phyloP scores from a whole-genome alignment of 1,140 invertebrate genomes.

The Bradysia coprophila region DNA sequence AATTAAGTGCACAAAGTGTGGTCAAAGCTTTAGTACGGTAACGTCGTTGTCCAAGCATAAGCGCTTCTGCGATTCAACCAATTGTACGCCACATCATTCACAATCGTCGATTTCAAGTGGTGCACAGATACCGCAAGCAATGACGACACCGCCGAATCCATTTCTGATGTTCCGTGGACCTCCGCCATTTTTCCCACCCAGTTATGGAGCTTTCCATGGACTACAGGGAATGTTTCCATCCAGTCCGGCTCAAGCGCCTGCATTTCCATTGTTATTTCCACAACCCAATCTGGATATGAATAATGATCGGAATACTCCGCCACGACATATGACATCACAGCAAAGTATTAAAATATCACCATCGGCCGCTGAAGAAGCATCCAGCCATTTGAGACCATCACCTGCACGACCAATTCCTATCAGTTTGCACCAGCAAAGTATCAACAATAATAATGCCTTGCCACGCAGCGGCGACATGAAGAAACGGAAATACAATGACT shows the following conservation, averaged over 20 bases:
- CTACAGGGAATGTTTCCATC: slow-evolving; percentile 16
- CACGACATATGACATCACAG: slow-evolving; percentile 17
- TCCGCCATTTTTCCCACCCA: slow-evolving; percentile 30
- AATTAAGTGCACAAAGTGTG: slow-evolving; percentile 84
- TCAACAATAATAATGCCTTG: slow-evolving; percentile 1
- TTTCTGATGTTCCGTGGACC: slow-evolving; percentile 37
- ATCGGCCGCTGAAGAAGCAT: slow-evolving; percentile 40
- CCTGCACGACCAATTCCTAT: slow-evolving; percentile 31
- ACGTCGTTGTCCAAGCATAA: slow-evolving; percentile 72
- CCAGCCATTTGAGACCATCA: slow-evolving; percentile 37
- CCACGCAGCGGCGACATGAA: neutral
- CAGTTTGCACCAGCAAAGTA: neutral
- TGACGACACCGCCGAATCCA: slow-evolving; percentile 33
- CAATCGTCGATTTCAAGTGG: slow-evolving; percentile 23
- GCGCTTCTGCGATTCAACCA: slow-evolving; percentile 58
- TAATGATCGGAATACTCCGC: slow-evolving; percentile 24
- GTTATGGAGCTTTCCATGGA: slow-evolving; percentile 25
- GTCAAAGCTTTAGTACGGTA: slow-evolving; percentile 74
- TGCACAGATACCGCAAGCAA: slow-evolving; percentile 24
- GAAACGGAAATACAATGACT: slow-evolving; percentile 3
- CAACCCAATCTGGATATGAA: slow-evolving; percentile 12
- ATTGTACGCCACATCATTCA: slow-evolving; percentile 16
- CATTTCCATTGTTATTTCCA: slow-evolving; percentile 37
- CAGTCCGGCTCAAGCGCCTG: slow-evolving; percentile 20
- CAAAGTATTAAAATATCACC: slow-evolving; percentile 37